These are phyloP conservation scores for Ardeotis arabs DNA, from an alignment of 2,113 vertebrate species.

Conservation along the genomic window DNA sequence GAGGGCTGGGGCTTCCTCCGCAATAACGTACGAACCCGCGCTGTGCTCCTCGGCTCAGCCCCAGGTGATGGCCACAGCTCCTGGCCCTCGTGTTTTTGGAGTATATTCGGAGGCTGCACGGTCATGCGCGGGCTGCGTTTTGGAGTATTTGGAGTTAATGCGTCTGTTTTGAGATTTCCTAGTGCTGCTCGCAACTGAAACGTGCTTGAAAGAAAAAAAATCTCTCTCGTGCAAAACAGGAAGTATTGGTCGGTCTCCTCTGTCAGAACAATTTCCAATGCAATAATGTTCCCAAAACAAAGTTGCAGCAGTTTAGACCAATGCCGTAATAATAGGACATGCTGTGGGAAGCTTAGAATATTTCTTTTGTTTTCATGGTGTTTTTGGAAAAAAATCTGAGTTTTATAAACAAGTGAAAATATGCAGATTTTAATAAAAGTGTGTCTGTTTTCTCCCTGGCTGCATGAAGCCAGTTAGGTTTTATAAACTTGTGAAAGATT, in stretches of 20 bases:
- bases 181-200: background rate
- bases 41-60: background rate
- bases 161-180: background rate
- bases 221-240: constrained; percentile 21
- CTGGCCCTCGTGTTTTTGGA: background rate
- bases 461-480: background rate
- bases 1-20: no score
- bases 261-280: constrained; percentile 20
- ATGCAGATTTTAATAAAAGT: background rate
- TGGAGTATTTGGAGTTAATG: background rate
- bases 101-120: accelerated
- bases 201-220: background rate
- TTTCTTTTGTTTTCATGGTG: background rate
- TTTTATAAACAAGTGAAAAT: background rate
- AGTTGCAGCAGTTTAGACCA: background rate
- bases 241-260: background rate
- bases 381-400: background rate
- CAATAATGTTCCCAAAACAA: constrained; percentile 45
- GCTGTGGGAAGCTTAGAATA: constrained; percentile 23
- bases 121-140: accelerated
- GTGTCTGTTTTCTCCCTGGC: background rate
- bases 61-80: background rate
- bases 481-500: constrained; percentile 19
- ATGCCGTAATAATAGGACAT: constrained; percentile 7
- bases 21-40: no score